Evolutionary conservation across 92 coral and sea anemone genomes (phyloP), one percentile per base, ranked within the genome.

Genomic region (Palythoa heliodiscus): DNA sequence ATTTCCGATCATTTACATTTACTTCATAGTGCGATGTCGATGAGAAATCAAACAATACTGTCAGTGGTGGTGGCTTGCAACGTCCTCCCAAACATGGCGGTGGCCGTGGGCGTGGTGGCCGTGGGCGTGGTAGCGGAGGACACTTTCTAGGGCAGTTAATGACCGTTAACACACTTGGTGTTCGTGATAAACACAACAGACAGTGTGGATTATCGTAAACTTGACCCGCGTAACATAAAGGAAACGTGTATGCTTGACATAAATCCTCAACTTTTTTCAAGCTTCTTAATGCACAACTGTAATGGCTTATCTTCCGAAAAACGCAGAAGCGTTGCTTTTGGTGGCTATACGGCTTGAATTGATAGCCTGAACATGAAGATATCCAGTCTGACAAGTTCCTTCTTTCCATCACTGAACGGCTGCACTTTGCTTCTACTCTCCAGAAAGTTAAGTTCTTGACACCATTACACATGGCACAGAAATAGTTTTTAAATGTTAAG

Each of bases 131-230:
- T 57, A 10, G 16, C 9, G 5, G 14, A 48, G 38, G 15, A 64
- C 72, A 40, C 5, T 9, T 0, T 7, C 50, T 43, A 43, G 50
- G 50, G 9, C 50, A 43, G 50, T 43, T 43, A 8, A 43, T 43
- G 50, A 43, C 9, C 50, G 50, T 43, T 29, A 29, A 29, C 35
- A 29, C 35, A 0, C 1, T 29, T 43, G 50, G 82, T 70, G 12
- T 53, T 15, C 20, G 35, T 43, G 37, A 29, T 55, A 11, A 43
- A 55, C 83, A 78, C 55, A 78, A 47, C 19, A 50, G 7, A 25
- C 83, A 78, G 83, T 78, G 71, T 15, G 83, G 83, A 20, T 78
- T 78, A 10, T 22, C 37, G 16, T 58, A 78, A 35, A 25, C 53
- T 38, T 70, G 58, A 35, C 35, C 37, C 25, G 38, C 20, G 23